Base-by-base conservation (phyloP, 2,113 vertebrate species). In the Bostrychus sinensis region DNA sequence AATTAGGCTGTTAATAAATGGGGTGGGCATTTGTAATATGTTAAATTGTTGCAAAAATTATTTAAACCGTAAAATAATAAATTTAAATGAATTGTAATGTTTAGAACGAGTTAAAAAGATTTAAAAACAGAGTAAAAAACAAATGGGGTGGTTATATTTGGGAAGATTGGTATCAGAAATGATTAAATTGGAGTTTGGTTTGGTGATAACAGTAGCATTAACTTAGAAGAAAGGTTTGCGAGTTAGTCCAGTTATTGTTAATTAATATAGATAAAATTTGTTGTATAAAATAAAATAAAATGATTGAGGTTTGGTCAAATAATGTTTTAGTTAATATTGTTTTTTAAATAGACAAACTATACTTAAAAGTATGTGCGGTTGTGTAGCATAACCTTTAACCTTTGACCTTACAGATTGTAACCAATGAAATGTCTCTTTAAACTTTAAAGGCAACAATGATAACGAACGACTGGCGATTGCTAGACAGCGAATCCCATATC, bases 381-480 rank as follows among this genome's bases (percentile, higher is more conserved):
- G 95, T 98, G 90, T 95, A 95, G 94, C 93, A 95, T 90, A 96
- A 94, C 93, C 91, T 98, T 98, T 96, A 97, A 96, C 95, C 94
- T 95, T 96, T 98, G 95, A 97, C 95, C 95, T 97, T 97, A 95
- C 96, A 98, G 95, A 96, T 98, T 97, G 95, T 99, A 99, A 99
- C 97, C 97, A 95, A 94, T 99, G 97, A 98, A 98, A 99, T 99
- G 96, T 99, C 96, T 99, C 94, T 98, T 98, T 98, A 99, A 99
- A 99, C 97, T 99, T 98, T 98, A 99, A 99, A 99, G 97, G 97
- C 96, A 97, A 95, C 97, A 98, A 95, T 99, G 97, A 98, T 99
- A 99, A 98, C 95, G 96, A 99, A 95, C 97, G 97, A 95, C 97
- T 99, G 97, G 96, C 96, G 97, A 98, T 98, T 96, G 97, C 97